These are phyloP conservation scores for Alectura lathami DNA, from an alignment of 2,113 vertebrate species.

Conservation along the genomic window DNA sequence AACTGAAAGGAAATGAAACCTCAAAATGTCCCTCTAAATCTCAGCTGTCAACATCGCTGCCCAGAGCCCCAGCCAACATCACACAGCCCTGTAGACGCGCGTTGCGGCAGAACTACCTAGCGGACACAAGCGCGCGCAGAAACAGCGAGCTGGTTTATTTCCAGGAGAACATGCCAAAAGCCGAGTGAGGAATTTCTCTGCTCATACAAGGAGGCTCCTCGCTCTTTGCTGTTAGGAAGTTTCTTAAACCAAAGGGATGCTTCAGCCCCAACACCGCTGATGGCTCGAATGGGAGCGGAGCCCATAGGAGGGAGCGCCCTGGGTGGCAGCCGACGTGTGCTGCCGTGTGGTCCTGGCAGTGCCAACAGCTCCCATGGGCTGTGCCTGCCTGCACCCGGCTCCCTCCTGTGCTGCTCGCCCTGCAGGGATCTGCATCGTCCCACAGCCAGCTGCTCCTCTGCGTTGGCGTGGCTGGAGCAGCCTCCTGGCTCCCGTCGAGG, in stretches of 20 bases:
- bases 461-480: not conserved
- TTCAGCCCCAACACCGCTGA: not conserved
- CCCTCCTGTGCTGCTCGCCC: not conserved
- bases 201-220: not conserved
- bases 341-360: rapidly evolving
- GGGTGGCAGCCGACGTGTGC: not conserved
- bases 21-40: conserved; percentile 30
- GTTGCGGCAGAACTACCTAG: not conserved
- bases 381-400: not conserved
- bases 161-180: not conserved
- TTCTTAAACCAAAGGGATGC: not conserved
- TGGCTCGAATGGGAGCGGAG: not conserved
- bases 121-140: not conserved
- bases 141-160: not conserved
- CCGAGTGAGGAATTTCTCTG: not conserved
- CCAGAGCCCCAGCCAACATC: not conserved
- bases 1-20: conserved; percentile 53
- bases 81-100: not conserved
- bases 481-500: not conserved
- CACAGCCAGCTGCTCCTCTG: not conserved
- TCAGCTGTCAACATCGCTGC: conserved; percentile 9
- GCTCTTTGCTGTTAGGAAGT: not conserved
- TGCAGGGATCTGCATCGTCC: not conserved
- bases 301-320: not conserved
- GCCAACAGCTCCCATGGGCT: not conserved